Evolutionary conservation across 2,113 vertebrate species (phyloP).

Genomic region (Eublepharis macularius): DNA sequence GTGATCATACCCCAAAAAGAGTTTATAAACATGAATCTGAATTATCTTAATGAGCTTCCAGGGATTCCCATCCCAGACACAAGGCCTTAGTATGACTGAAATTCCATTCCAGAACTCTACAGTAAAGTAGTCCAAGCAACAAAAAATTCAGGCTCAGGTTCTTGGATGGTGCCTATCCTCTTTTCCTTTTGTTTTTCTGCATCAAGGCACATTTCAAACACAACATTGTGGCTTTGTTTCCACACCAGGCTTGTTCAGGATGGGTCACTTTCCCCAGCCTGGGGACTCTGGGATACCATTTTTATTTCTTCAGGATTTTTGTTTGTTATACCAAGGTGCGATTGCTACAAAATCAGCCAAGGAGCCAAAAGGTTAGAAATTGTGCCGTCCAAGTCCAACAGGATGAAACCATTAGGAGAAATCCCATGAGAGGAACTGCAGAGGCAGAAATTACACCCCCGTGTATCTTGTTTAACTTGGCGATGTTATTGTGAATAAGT

Average conservation of each 20-base stretch:
- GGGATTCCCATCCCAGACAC: background rate
- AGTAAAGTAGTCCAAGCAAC: background rate
- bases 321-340: slow-evolving; percentile 6
- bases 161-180: background rate
- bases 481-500: slow-evolving; percentile 38
- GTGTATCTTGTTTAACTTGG: slow-evolving; percentile 27
- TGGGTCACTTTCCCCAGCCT: slow-evolving; percentile 32
- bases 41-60: background rate
- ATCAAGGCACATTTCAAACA: background rate
- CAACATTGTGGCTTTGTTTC: slow-evolving; percentile 27
- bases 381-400: slow-evolving; percentile 32
- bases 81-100: background rate
- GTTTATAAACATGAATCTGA: background rate
- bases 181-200: background rate
- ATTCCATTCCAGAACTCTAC: background rate
- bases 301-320: slow-evolving; percentile 15
- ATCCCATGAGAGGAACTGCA: slow-evolving; percentile 19
- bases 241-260: slow-evolving; percentile 5
- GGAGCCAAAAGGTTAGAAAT: slow-evolving; percentile 7
- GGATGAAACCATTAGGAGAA: slow-evolving; percentile 15
- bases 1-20: background rate
- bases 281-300: background rate
- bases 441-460: background rate
- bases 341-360: slow-evolving; percentile 17
- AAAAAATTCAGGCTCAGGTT: background rate